Evolutionary conservation across 2,888 invertebrate species (phyloP).

Genomic region (Andrena bucephala): DNA sequence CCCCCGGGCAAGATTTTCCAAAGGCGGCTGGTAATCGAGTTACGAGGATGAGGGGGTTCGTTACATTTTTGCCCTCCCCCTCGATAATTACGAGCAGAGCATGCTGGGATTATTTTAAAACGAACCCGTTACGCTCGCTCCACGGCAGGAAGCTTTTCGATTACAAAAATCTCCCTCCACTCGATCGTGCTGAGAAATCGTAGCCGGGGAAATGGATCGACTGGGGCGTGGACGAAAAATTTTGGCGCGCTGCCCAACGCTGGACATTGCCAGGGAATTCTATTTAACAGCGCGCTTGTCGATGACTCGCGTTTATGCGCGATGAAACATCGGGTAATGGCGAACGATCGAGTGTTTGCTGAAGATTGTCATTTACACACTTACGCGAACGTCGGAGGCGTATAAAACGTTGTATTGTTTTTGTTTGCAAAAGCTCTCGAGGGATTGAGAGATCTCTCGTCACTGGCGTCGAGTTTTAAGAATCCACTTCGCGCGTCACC

Average conservation of each 20-base stretch:
- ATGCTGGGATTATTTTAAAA: no score
- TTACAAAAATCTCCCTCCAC: no score
- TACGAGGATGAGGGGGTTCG: conserved; percentile 10
- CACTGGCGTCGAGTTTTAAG: conserved; percentile 41
- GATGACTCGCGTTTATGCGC: neutral
- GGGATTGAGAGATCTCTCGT: conserved; percentile 55
- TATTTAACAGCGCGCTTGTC: neutral
- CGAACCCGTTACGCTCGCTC: no score
- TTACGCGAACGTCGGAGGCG: conserved; percentile 35
- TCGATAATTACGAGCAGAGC: no score
- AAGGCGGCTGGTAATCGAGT: conserved; percentile 29
- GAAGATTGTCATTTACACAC: conserved; percentile 48
- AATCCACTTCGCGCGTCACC: conserved; percentile 19
- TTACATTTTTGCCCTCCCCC: conserved; percentile 15
- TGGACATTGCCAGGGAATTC: conserved; percentile 1
- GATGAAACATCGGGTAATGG: conserved; percentile 27
- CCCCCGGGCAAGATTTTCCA: conserved; percentile 30
- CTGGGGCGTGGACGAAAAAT: no score
- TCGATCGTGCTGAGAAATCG: no score
- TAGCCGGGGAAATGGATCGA: no score
- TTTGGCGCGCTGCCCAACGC: neutral
- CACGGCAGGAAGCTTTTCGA: no score
- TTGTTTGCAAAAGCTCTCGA: conserved; percentile 30
- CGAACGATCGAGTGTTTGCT: conserved; percentile 58
- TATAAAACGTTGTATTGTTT: conserved; percentile 25